Evolutionary conservation across 2,797 vertebrate genomes (phyloP), one percentile per base, ranked within the genome.

Genomic region (Mus caroli): DNA sequence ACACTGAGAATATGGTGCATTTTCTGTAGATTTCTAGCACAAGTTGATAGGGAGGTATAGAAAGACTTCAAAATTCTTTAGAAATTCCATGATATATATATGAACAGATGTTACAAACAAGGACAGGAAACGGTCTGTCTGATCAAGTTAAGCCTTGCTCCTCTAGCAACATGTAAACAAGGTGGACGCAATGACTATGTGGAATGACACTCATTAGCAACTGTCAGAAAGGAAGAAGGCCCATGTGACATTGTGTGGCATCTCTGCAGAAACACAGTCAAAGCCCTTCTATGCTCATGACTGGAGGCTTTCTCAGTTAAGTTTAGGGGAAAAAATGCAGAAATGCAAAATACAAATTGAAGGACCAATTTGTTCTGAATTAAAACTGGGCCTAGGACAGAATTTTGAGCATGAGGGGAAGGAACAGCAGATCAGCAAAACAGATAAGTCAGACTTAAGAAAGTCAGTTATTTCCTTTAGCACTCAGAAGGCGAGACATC

Each of bases 31-130:
- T 28, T 43, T 73, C 6, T 77, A 94, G 71, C 8, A 43, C 17
- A 77, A 64, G 20, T 85, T 86, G 67, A 77, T 10, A 40, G 34
- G 22, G 14, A 62, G 37, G 34, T 2, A 20, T 10, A 34, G 1
- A 50, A 28, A 93, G 31, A 85, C 52, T 84, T 91, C 43, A 15
- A 95, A 92, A 75, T 83, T 76, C 87, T 79, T 95, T 60, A 92
- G 10, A 43, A 26, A 75, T 75, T 75, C 19, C 76, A 60, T 95
- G 58, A 94, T 50, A 43, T 43, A 43, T 43, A 43, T 43, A 43
- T 43, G 56, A 56, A 64, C 20, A 62, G 4, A 92, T 43, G 15
- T 86, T 82, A 96, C 73, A 80, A 24, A 80, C 1, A 92, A 52
- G 40, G 37, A 91, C 83, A 10, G 83, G 28, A 71, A 95, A 84